These are phyloP conservation scores for Trogon melanurus DNA, from an alignment of 2,113 vertebrate species.

Conservation along the genomic window DNA sequence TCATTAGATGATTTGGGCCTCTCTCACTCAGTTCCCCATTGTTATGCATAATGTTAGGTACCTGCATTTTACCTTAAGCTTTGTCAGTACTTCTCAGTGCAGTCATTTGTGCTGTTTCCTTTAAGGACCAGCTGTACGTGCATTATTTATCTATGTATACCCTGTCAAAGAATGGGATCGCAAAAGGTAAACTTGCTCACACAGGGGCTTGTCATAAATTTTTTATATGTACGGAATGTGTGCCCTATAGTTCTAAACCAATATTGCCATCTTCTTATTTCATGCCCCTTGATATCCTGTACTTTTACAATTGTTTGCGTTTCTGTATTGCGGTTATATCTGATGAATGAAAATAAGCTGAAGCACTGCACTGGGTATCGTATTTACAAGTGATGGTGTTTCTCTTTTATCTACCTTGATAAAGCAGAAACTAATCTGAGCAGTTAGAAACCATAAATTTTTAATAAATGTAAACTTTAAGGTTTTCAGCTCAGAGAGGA, in stretches of 20 bases:
- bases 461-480: not conserved
- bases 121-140: not conserved
- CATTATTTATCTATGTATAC: not conserved
- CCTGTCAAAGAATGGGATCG: not conserved
- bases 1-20: not conserved
- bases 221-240: not conserved
- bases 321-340: not conserved
- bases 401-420: not conserved
- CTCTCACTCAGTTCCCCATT: not conserved
- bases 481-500: not conserved
- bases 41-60: rapidly evolving
- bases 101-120: not conserved
- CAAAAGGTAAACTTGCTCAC: not conserved
- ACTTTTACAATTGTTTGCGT: not conserved
- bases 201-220: not conserved
- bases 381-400: not conserved
- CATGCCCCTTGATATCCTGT: not conserved
- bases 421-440: not conserved
- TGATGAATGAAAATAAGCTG: not conserved
- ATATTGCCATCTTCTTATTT: not conserved
- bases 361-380: not conserved
- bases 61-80: not conserved
- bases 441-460: not conserved
- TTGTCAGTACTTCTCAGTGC: not conserved
- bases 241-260: not conserved